Percentiles rank a stretch among this genome's conserved stretches.
phyloP scores from a whole-genome alignment of 2,888 invertebrate genomes.

The Euspilapteryx auroguttella region DNA sequence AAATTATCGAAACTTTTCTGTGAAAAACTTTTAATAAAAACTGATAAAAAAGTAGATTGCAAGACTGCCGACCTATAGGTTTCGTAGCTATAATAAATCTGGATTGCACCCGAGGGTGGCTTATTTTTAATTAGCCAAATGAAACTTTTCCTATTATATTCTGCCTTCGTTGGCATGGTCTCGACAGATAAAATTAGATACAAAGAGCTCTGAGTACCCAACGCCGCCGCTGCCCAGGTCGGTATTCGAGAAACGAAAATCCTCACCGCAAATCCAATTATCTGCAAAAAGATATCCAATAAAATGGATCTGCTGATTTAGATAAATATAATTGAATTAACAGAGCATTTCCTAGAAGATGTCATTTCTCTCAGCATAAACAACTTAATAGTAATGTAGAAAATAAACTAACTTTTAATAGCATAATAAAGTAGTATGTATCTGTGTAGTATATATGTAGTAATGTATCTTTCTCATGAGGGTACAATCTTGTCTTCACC shows the following conservation, averaged over 20 bases:
- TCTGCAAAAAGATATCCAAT: slow-evolving; percentile 32
- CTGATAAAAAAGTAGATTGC: too few species aligned
- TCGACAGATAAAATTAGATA: slow-evolving; percentile 37
- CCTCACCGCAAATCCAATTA: slow-evolving; percentile 41
- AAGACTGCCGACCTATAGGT: slow-evolving; percentile 21
- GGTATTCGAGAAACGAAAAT: slow-evolving; percentile 24
- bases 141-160: slow-evolving; percentile 51
- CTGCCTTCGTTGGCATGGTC: slow-evolving; percentile 20
- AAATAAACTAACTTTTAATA: neutral
- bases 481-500: too few species aligned
- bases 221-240: slow-evolving; percentile 15
- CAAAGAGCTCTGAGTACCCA: slow-evolving; percentile 24
- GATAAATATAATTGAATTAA: slow-evolving; percentile 24
- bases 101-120: slow-evolving; percentile 33
- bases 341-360: too few species aligned
- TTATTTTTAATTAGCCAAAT: slow-evolving; percentile 55
- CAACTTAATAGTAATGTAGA: too few species aligned
- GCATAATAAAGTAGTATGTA: neutral
- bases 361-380: too few species aligned
- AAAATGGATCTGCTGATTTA: slow-evolving; percentile 23
- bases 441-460: too few species aligned
- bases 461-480: too few species aligned
- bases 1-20: too few species aligned
- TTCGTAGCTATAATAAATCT: slow-evolving; percentile 39
- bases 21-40: too few species aligned